Percentiles rank a stretch among this genome's conserved stretches.
phyloP scores from a whole-genome alignment of 2,888 invertebrate species.

The Leptinotarsa juncta region DNA sequence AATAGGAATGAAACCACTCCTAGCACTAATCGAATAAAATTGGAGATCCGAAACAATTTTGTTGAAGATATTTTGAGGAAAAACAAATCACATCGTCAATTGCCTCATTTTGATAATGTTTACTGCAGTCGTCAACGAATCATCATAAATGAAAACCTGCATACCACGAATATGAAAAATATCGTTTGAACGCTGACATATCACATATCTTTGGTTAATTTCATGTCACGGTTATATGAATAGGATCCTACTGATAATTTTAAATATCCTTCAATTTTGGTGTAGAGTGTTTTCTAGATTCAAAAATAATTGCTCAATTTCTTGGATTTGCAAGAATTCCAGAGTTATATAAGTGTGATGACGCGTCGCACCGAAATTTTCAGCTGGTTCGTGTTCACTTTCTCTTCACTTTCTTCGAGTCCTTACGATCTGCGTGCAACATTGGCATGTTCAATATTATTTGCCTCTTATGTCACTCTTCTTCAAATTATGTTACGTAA shows the following conservation, averaged over 20 bases:
- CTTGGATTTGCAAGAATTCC: not conserved
- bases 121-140: no score
- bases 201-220: no score
- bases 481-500: constrained; percentile 23
- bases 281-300: no score
- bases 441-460: constrained; percentile 24
- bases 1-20: no score
- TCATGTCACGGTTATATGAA: not conserved
- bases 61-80: no score
- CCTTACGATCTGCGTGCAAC: constrained; percentile 44
- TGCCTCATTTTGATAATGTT: no score
- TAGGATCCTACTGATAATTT: not conserved
- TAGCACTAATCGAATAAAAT: no score
- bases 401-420: constrained; percentile 53
- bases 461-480: constrained; percentile 30
- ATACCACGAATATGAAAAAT: no score
- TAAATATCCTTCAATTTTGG: not conserved
- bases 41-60: no score
- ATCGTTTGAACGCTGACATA: not conserved
- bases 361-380: constrained; percentile 40
- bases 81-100: no score
- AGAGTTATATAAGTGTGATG: constrained; percentile 42
- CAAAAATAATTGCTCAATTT: not conserved
- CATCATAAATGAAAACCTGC: no score
- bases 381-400: constrained; percentile 44